Conservation (phyloP, 2,113 vertebrate genomes). For the Colossoma macropomum region DNA sequence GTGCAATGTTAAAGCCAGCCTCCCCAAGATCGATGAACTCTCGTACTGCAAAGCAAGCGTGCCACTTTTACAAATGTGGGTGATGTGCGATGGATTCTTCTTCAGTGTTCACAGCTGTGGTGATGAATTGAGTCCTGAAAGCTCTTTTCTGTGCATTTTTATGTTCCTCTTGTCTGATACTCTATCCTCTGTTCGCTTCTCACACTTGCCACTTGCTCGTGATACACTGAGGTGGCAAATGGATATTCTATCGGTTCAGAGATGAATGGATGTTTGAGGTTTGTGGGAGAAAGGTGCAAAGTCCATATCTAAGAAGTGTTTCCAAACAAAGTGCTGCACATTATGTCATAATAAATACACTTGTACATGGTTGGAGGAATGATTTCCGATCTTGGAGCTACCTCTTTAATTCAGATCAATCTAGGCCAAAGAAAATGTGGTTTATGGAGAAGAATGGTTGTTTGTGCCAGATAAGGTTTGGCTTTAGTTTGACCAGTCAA, state of each 20-base stretch:
- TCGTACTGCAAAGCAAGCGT: constrained; percentile 55
- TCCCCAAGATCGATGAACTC: constrained; percentile 67
- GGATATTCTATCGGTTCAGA: background rate
- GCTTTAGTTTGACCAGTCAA: too few species aligned
- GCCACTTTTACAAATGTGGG: constrained; percentile 68
- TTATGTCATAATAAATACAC: constrained; percentile 1
- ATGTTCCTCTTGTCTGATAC: constrained; percentile 47
- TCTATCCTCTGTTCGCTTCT: constrained; percentile 34
- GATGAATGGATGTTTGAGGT: constrained; percentile 25
- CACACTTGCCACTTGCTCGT: constrained; percentile 30
- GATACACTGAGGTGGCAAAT: constrained; percentile 2
- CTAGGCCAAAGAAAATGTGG: too few species aligned
- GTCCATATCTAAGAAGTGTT: background rate
- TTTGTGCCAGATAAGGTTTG: too few species aligned
- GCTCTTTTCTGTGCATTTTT: constrained; percentile 58
- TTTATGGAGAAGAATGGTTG: too few species aligned
- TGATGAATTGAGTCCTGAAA: constrained; percentile 63
- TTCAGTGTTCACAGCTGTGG: constrained; percentile 56
- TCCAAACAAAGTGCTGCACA: background rate
- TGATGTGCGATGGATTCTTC: constrained; percentile 67
- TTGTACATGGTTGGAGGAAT: background rate
- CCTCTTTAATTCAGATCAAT: background rate
- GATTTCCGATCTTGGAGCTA: background rate
- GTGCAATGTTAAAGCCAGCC: constrained; percentile 54
- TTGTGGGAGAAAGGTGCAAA: background rate